Conservation (phyloP, 2,888 invertebrate genomes). For the Lordiphosa fenestrarum region DNA sequence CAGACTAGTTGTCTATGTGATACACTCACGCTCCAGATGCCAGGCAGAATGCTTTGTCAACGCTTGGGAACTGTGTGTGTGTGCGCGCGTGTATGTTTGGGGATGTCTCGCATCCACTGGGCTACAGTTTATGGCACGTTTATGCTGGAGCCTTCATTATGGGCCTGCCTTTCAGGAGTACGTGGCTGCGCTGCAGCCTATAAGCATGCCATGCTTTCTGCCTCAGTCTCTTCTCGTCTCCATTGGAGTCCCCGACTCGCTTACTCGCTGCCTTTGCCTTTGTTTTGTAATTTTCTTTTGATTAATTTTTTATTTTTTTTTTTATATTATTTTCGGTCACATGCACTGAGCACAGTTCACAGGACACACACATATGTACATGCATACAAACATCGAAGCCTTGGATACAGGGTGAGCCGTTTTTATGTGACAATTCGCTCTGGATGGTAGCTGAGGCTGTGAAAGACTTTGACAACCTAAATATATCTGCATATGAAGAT, state of each 20-base stretch:
- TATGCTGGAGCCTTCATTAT: constrained; percentile 36
- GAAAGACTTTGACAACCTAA: no score
- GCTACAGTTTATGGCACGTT: constrained; percentile 49
- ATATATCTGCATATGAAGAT: no score
- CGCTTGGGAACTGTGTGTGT: constrained; percentile 31
- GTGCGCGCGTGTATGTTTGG: background rate
- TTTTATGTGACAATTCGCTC: no score
- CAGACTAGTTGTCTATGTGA: constrained; percentile 37
- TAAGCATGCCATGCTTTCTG: constrained; percentile 34
- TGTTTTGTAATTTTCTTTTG: constrained; percentile 60
- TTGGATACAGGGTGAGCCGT: constrained; percentile 35
- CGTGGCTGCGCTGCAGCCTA: constrained; percentile 33
- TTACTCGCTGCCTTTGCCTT: constrained; percentile 29
- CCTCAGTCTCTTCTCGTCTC: constrained; percentile 21
- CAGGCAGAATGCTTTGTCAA: constrained; percentile 61
- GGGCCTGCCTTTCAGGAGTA: constrained; percentile 24
- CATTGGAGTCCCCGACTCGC: constrained; percentile 19
- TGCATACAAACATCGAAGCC: background rate
- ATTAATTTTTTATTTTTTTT: constrained; percentile 50
- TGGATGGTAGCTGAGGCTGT: no score
- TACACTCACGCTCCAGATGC: constrained; percentile 61
- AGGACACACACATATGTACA: background rate
- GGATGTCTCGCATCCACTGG: constrained; percentile 26
- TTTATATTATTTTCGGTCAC: constrained; percentile 44
- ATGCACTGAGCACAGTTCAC: constrained; percentile 29